Conservation (phyloP, 2,113 vertebrate genomes). For the Callionymus lyra region DNA sequence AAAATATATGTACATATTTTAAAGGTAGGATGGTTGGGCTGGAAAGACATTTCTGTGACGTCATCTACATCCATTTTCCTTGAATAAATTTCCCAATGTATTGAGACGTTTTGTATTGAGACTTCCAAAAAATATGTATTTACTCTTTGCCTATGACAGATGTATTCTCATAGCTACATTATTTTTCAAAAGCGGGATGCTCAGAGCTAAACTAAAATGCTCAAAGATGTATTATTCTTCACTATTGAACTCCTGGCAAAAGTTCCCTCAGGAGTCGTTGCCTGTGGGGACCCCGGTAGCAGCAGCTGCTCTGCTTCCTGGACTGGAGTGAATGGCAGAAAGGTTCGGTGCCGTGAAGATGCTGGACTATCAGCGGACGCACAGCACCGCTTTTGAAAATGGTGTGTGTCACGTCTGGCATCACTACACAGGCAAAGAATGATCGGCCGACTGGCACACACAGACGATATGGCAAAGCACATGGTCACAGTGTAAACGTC, state of each 20-base stretch:
- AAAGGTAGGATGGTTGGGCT: no score
- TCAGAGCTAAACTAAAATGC: slow-evolving; percentile 5
- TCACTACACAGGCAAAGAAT: slow-evolving; percentile 55
- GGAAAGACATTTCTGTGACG: no score
- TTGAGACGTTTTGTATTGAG: no score
- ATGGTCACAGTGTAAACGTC: slow-evolving; percentile 42
- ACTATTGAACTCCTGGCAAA: slow-evolving; percentile 35
- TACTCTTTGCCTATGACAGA: no score
- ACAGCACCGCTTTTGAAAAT: slow-evolving; percentile 53
- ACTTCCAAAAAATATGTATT: no score
- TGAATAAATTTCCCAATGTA: no score
- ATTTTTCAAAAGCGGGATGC: slow-evolving; percentile 1
- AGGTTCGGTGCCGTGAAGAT: slow-evolving; percentile 19
- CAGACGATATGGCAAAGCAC: slow-evolving; percentile 42
- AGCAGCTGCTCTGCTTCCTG: slow-evolving; percentile 36
- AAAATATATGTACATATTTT: no score
- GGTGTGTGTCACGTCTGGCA: slow-evolving; percentile 57
- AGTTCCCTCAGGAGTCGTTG: slow-evolving; percentile 26
- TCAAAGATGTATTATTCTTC: slow-evolving; percentile 16
- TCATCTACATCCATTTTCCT: no score
- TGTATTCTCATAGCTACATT: no score
- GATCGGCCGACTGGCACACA: slow-evolving; percentile 41
- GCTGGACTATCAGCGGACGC: slow-evolving; percentile 50
- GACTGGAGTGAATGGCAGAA: slow-evolving; percentile 25
- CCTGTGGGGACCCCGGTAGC: slow-evolving; percentile 31